These are phyloP conservation scores for Drosophila repletoides DNA, from an alignment of 1,140 invertebrate species.

Conservation along the genomic window DNA sequence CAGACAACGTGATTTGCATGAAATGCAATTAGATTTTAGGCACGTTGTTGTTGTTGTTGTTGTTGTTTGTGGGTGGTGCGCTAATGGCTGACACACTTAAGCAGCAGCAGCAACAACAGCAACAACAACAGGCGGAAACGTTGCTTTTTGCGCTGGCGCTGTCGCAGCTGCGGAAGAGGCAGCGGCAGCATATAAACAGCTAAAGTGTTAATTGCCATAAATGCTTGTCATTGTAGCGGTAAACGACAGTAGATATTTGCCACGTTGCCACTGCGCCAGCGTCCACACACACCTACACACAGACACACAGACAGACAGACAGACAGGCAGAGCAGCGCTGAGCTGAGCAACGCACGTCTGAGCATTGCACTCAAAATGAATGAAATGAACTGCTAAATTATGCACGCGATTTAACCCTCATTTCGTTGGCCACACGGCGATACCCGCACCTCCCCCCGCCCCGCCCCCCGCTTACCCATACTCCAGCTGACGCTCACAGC, in stretches of 20 bases:
- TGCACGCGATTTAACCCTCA: conserved; percentile 81
- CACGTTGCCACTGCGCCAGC: conserved; percentile 68
- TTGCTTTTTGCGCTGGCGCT: conserved; percentile 30
- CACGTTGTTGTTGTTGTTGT: conserved; percentile 20
- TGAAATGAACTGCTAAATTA: conserved; percentile 82
- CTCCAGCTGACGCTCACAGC: conserved; percentile 30
- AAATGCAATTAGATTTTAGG: conserved; percentile 62
- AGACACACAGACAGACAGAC: conserved; percentile 11
- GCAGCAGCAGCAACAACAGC: conserved; percentile 42
- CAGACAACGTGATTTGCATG: conserved; percentile 71
- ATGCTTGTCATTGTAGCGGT: conserved; percentile 82
- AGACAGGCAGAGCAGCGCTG: conserved; percentile 14
- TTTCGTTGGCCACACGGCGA: conserved; percentile 61
- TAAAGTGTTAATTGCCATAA: conserved; percentile 83
- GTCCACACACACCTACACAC: conserved; percentile 34
- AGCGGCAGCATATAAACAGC: conserved; percentile 79
- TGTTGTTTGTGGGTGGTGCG: conserved; percentile 43
- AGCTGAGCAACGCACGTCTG: conserved; percentile 47
- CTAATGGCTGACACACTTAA: conserved; percentile 78
- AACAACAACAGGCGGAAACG: conserved; percentile 3
- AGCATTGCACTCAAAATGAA: conserved; percentile 79
- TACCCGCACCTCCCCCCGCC: conserved; percentile 7
- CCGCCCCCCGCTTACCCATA: not conserved
- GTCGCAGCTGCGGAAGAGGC: conserved; percentile 14
- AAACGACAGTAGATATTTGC: conserved; percentile 81